phyloP scores from a whole-genome alignment of 2,888 invertebrate species.

The Julus scanicus region DNA sequence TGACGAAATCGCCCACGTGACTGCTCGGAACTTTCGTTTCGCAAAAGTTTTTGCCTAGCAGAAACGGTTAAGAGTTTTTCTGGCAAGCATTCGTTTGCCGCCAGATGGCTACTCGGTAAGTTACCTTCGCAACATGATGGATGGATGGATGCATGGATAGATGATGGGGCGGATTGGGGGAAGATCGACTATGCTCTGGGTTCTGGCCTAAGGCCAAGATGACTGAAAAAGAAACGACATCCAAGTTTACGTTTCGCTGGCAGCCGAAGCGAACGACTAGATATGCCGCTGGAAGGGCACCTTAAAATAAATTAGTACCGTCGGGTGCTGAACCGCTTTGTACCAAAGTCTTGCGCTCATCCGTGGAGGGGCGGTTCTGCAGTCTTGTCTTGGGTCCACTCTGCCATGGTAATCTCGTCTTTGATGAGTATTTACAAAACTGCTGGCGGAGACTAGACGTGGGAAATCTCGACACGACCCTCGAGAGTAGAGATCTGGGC shows the following conservation, averaged over 20 bases:
- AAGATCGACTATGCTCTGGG: neutral
- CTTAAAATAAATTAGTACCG: neutral
- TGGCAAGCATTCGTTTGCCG: neutral
- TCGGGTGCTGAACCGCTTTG: neutral
- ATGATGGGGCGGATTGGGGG: neutral
- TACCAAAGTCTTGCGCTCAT: neutral
- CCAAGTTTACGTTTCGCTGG: neutral
- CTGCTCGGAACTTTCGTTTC: no score
- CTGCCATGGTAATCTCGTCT: neutral
- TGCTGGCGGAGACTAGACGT: neutral
- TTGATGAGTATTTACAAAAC: neutral
- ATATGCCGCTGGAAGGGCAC: constrained; percentile 25
- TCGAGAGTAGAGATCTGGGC: neutral
- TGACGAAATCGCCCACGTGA: neutral
- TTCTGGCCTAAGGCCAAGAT: constrained; percentile 22
- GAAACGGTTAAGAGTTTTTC: neutral
- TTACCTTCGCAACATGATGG: constrained; percentile 18
- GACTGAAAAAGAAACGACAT: neutral
- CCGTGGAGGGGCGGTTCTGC: neutral
- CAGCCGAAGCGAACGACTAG: constrained; percentile 5
- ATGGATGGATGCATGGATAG: neutral
- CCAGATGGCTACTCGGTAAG: neutral
- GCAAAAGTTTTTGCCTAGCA: no score
- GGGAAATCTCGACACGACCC: neutral
- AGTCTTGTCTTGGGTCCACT: neutral